Evolutionary conservation across 1,140 invertebrate species (phyloP).

Genomic region (Lutraria rhynchaena): DNA sequence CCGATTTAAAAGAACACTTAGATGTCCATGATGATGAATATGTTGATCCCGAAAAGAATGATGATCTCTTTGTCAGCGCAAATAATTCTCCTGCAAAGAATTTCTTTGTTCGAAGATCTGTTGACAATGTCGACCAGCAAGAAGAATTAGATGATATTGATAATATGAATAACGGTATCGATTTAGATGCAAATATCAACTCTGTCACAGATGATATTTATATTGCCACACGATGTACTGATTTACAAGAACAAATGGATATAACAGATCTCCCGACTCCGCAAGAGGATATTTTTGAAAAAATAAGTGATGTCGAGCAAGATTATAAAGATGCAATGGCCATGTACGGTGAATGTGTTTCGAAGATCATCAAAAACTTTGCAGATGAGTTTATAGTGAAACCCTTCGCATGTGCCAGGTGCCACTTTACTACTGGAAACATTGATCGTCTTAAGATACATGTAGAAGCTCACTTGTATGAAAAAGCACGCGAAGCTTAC

Average conservation of each 20-base stretch:
- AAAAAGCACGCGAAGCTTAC: not conserved
- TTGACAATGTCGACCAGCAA: not conserved
- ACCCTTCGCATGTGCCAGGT: slow-evolving; percentile 27
- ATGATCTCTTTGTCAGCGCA: too few species aligned
- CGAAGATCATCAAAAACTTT: not conserved
- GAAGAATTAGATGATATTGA: not conserved
- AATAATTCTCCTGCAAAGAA: not conserved
- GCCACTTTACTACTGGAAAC: slow-evolving; percentile 16
- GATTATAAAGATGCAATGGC: not conserved
- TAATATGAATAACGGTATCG: not conserved
- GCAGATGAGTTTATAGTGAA: not conserved
- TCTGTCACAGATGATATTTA: not conserved
- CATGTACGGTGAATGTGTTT: not conserved
- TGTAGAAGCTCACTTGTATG: slow-evolving; percentile 15
- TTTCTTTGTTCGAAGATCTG: not conserved
- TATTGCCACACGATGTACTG: not conserved
- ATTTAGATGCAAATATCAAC: not conserved
- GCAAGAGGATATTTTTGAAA: not conserved
- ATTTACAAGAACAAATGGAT: not conserved
- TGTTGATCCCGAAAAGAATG: too few species aligned
- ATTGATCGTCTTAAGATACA: slow-evolving; percentile 6
- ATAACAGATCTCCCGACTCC: not conserved
- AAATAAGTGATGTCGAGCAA: not conserved
- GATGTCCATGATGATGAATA: slow-evolving; percentile 1
- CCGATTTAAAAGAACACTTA: slow-evolving; percentile 3